Conservation (phyloP, 1,140 invertebrate genomes). For the Apis florea region DNA sequence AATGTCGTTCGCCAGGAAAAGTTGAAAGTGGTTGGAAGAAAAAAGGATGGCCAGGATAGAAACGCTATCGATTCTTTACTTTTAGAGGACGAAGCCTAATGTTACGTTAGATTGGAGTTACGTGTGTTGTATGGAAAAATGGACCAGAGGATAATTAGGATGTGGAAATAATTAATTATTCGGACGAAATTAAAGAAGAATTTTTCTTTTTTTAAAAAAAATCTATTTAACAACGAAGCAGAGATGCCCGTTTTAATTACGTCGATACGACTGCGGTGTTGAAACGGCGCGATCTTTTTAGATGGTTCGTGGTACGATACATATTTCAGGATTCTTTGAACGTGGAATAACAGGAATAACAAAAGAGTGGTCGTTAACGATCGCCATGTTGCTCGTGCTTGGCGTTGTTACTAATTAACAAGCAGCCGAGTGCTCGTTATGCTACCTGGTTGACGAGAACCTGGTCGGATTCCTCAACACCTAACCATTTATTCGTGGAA, state of each 20-base stretch:
- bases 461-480: not conserved
- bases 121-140: no score
- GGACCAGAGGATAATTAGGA: no score
- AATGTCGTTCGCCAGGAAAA: not conserved
- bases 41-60: no score
- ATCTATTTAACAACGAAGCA: no score
- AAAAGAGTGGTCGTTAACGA: slow-evolving; percentile 3
- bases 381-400: not conserved
- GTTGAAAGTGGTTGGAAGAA: not conserved
- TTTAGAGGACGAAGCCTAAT: no score
- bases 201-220: no score
- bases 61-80: no score
- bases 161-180: no score
- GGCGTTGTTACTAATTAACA: slow-evolving; percentile 5
- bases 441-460: not conserved
- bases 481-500: slow-evolving; percentile 12
- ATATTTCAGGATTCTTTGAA: not conserved
- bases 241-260: no score
- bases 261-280: no score
- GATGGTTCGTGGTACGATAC: not conserved
- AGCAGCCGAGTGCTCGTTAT: not conserved
- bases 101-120: no score
- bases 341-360: not conserved
- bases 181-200: no score
- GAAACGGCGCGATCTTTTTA: not conserved